Conservation (phyloP, 2,797 vertebrate genomes). For the Margarornis squamiger region DNA sequence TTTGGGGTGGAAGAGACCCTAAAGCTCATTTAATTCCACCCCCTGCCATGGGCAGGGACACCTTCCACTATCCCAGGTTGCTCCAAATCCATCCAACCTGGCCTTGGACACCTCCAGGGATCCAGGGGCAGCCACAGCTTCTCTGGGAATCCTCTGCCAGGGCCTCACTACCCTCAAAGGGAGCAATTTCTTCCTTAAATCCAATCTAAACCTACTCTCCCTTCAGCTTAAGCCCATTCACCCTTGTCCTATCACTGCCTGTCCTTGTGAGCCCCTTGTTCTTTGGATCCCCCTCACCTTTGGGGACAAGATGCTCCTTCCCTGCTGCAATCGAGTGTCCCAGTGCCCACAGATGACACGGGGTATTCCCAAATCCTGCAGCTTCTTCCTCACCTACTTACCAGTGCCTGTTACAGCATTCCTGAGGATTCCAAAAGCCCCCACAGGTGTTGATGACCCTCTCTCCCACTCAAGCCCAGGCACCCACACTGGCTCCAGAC, state of each 20-base stretch:
- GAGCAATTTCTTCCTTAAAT: accelerated
- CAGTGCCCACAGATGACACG: accelerated
- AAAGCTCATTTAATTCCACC: accelerated
- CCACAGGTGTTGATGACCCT: accelerated
- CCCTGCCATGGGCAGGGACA: neutral
- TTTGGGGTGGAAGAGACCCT: neutral
- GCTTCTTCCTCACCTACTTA: neutral
- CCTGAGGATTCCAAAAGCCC: neutral
- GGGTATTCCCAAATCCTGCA: accelerated
- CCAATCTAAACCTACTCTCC: no score
- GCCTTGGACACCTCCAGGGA: neutral
- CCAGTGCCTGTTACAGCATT: neutral
- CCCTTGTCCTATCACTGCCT: neutral
- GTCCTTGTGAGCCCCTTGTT: neutral
- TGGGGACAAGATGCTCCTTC: accelerated
- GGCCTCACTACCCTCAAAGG: accelerated
- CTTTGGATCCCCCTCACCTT: accelerated
- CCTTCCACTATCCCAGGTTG: accelerated
- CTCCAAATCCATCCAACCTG: neutral
- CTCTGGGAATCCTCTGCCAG: neutral
- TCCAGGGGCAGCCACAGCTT: neutral
- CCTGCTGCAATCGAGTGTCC: accelerated
- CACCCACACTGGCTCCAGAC: neutral
- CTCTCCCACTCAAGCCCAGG: accelerated
- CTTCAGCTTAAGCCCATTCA: neutral